Percentiles rank a stretch among this genome's conserved stretches.
Evolutionary conservation across 1,140 invertebrate genomes (phyloP).

Genomic region (Drosophila rhopaloa): DNA sequence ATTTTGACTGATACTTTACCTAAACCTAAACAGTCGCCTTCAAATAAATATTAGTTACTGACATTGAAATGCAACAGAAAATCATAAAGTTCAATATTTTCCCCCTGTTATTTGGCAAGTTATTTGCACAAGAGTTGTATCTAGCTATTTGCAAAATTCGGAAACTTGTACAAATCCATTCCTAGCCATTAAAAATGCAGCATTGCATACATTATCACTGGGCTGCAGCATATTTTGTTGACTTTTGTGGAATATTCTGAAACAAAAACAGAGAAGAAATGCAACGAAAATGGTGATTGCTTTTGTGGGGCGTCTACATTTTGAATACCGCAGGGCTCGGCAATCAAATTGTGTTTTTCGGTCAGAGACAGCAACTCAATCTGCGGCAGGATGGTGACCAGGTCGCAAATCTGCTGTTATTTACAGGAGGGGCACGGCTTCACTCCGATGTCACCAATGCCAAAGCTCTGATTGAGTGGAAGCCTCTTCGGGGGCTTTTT

Average conservation of each 20-base stretch:
- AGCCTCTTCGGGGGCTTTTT: slow-evolving; percentile 20
- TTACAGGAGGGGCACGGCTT: slow-evolving; percentile 14
- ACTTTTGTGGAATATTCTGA: slow-evolving; percentile 5
- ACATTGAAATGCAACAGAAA: background rate
- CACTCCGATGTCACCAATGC: slow-evolving; percentile 30
- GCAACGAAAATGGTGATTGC: slow-evolving; percentile 30
- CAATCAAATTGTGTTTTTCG: slow-evolving; percentile 41
- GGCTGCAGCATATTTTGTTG: slow-evolving; percentile 14
- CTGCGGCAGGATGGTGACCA: slow-evolving; percentile 41
- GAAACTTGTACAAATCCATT: slow-evolving; percentile 2
- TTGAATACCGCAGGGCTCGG: slow-evolving; percentile 3
- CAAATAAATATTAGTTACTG: no score
- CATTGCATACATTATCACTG: slow-evolving; percentile 12
- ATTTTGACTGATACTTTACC: no score
- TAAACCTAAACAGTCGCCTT: no score
- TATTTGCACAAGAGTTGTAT: background rate
- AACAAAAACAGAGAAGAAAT: slow-evolving; percentile 2
- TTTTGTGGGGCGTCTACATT: background rate
- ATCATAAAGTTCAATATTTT: background rate
- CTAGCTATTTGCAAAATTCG: background rate
- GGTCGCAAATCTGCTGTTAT: slow-evolving; percentile 29
- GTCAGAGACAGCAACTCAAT: slow-evolving; percentile 59
- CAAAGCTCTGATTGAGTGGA: slow-evolving; percentile 40
- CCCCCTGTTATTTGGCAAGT: background rate
- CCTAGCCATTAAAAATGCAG: background rate